Percentiles rank a stretch among this genome's conserved stretches.
phyloP scores from a whole-genome alignment of 2,113 vertebrate genomes.

The Collichthys lucidus region DNA sequence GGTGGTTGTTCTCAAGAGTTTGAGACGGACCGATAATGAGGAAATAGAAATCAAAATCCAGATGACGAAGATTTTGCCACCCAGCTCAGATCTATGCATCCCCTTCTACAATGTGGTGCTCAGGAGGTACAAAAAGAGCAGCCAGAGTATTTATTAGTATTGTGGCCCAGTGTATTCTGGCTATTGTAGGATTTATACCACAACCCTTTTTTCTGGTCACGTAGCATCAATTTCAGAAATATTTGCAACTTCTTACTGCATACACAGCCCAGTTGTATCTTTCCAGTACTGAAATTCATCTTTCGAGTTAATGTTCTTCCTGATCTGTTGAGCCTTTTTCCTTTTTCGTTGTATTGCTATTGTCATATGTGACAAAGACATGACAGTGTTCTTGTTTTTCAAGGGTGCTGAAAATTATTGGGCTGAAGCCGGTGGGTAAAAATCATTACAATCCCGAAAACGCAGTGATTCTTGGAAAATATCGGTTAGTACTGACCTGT shows the following conservation, averaged over 20 bases:
- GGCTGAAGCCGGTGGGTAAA: slow-evolving; percentile 90
- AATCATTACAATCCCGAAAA: slow-evolving; percentile 91
- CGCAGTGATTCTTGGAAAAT: slow-evolving; percentile 86
- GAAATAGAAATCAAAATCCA: slow-evolving; percentile 89
- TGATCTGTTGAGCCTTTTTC: background rate
- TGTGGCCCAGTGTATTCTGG: too few relatives aligned
- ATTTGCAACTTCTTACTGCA: too few relatives aligned
- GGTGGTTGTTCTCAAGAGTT: slow-evolving; percentile 84
- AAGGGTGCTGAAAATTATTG: slow-evolving; percentile 92
- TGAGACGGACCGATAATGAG: slow-evolving; percentile 82
- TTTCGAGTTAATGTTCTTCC: too few relatives aligned
- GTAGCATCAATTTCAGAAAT: too few relatives aligned
- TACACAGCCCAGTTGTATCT: too few relatives aligned
- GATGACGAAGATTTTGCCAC: slow-evolving; percentile 91
- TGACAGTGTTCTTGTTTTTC: slow-evolving; percentile 17
- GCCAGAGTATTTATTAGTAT: too few relatives aligned
- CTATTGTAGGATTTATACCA: too few relatives aligned
- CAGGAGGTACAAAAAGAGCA: slow-evolving; percentile 80
- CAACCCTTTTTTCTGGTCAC: too few relatives aligned
- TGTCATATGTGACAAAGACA: background rate
- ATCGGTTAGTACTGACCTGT: slow-evolving; percentile 83
- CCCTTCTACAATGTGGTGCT: slow-evolving; percentile 95
- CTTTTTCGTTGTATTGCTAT: background rate
- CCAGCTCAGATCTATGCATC: slow-evolving; percentile 91
- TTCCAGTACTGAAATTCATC: too few relatives aligned